phyloP scores from a whole-genome alignment of 92 coral and sea anemone species.

The Micromussa lordhowensis region DNA sequence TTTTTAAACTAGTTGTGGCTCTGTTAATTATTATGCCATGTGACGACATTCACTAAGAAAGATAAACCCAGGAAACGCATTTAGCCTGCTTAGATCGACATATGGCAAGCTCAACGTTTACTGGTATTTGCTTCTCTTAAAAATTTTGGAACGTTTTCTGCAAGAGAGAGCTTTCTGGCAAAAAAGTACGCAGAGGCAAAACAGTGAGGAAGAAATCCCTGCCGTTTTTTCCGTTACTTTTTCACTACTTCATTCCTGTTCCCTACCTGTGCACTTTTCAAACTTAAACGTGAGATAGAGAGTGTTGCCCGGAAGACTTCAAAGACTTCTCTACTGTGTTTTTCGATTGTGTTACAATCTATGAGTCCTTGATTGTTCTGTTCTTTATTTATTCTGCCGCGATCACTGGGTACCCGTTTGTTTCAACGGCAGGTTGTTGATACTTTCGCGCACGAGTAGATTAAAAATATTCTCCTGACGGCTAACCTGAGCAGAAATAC shows the following conservation, averaged over 20 bases:
- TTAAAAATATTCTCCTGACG: not conserved
- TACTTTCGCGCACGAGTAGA: slow-evolving; percentile 16
- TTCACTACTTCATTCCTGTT: not conserved
- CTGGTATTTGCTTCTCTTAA: too few species aligned
- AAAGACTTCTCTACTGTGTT: not conserved
- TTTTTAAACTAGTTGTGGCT: too few species aligned
- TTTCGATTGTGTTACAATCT: not conserved
- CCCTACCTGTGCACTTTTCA: not conserved
- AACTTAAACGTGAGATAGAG: not conserved
- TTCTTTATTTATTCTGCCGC: not conserved
- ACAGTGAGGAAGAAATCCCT: not conserved
- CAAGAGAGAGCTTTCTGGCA: not conserved
- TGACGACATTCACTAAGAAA: not conserved
- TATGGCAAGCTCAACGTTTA: too few species aligned
- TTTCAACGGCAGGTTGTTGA: slow-evolving; percentile 43
- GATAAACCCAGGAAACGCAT: not conserved
- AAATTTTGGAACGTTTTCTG: not conserved
- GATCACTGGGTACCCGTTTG: slow-evolving; percentile 36
- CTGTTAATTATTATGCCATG: not conserved
- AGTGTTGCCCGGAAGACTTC: not conserved
- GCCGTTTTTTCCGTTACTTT: not conserved
- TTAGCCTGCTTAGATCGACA: not conserved
- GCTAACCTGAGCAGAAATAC: not conserved
- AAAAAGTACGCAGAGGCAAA: not conserved
- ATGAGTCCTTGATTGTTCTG: not conserved